Conservation (phyloP, 2,888 invertebrate genomes). For the Nesidiocoris tenuis region DNA sequence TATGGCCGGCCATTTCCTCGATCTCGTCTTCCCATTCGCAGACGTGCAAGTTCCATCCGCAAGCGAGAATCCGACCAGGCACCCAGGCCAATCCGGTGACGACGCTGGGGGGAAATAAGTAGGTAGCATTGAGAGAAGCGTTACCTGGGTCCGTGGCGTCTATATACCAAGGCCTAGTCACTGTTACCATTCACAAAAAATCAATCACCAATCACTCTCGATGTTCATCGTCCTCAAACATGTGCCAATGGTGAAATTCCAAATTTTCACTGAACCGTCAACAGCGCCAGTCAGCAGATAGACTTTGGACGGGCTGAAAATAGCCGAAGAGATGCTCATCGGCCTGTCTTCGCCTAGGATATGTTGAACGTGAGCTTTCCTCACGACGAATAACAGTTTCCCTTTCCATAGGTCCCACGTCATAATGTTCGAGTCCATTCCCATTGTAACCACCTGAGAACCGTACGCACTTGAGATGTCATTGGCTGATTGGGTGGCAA, state of each 20-base stretch:
- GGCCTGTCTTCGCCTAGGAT: constrained; percentile 66
- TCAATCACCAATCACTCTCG: constrained; percentile 58
- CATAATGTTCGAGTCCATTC: constrained; percentile 76
- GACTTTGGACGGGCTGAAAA: constrained; percentile 72
- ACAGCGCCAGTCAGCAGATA: constrained; percentile 70
- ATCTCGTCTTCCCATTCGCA: constrained; percentile 64
- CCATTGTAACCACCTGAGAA: constrained; percentile 68
- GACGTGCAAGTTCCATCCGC: constrained; percentile 75
- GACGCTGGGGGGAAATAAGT: too few relatives aligned
- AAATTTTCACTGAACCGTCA: constrained; percentile 59
- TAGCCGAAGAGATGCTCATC: constrained; percentile 73
- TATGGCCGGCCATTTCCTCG: constrained; percentile 53
- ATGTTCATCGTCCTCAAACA: constrained; percentile 68
- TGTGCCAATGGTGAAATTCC: constrained; percentile 81
- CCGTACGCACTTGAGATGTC: too few relatives aligned
- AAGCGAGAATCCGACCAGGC: constrained; percentile 65
- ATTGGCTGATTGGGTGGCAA: too few relatives aligned
- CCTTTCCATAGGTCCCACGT: constrained; percentile 79
- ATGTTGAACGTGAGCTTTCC: constrained; percentile 68
- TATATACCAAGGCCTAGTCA: too few relatives aligned
- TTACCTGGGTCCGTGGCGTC: too few relatives aligned
- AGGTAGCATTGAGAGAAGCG: background rate
- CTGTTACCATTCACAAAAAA: too few relatives aligned
- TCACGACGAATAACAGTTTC: constrained; percentile 64
- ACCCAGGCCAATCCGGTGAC: constrained; percentile 60